Conservation (phyloP, 2,797 vertebrate species). For the Tolypeutes matacus region DNA sequence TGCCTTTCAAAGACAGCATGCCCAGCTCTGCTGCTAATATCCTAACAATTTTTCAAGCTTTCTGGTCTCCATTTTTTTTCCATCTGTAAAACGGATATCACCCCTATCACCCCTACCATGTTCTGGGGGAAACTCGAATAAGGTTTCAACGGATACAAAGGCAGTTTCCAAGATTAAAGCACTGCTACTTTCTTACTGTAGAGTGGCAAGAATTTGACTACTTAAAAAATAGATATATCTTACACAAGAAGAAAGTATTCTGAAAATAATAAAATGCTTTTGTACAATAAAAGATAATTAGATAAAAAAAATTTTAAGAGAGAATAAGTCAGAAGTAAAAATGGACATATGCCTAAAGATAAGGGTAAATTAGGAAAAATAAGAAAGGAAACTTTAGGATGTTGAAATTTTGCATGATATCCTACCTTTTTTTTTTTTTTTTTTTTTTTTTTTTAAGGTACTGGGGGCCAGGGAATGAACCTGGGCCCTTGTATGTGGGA, state of each 20-base stretch:
- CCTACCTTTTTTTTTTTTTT: background rate
- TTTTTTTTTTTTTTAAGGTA: too few species aligned
- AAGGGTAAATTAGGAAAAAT: background rate
- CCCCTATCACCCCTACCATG: background rate
- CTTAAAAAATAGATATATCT: background rate
- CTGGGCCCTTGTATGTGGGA: too few species aligned
- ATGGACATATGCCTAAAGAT: background rate
- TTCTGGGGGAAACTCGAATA: background rate
- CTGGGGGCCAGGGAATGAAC: too few species aligned
- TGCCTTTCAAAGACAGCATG: background rate
- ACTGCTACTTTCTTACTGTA: background rate
- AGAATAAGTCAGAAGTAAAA: too few species aligned
- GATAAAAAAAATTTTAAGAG: too few species aligned
- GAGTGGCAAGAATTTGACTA: background rate
- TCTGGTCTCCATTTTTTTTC: background rate
- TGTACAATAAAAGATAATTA: conserved; percentile 18
- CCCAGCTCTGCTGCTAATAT: background rate
- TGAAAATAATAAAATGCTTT: conserved; percentile 28
- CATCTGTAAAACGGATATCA: background rate
- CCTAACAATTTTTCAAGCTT: background rate
- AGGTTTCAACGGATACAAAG: background rate
- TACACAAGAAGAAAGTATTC: background rate
- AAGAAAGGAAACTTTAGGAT: background rate
- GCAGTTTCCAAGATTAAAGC: conserved; percentile 34
- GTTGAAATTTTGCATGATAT: background rate